These are phyloP conservation scores for Egretta garzetta DNA, from an alignment of 2,113 vertebrate genomes.

Conservation along the genomic window DNA sequence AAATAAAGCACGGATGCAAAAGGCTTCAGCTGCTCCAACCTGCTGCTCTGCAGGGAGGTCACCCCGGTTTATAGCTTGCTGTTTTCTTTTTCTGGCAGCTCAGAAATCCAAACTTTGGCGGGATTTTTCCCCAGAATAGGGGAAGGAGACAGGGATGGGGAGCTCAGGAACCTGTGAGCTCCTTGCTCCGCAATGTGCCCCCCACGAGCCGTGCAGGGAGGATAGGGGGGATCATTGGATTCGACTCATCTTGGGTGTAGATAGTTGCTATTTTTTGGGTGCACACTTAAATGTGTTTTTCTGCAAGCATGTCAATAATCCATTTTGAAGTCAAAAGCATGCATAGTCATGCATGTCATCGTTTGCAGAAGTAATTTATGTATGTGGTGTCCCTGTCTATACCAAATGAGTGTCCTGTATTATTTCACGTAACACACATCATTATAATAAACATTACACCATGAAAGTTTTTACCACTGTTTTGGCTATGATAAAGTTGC, in stretches of 20 bases:
- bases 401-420: neutral
- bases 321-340: neutral
- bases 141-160: neutral
- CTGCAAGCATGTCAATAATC: neutral
- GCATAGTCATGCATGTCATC: neutral
- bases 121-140: accelerated
- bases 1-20: neutral
- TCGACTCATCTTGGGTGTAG: neutral
- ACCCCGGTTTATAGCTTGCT: neutral
- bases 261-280: accelerated
- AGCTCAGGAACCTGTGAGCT: neutral
- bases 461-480: neutral
- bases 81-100: neutral
- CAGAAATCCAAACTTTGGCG: neutral
- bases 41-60: neutral
- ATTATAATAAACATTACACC: neutral
- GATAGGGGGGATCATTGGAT: accelerated
- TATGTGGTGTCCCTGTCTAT: neutral
- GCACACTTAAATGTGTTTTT: neutral
- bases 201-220: accelerated
- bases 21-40: neutral
- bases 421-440: neutral
- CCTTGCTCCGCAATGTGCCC: accelerated
- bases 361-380: neutral
- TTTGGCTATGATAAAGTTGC: neutral